Evolutionary conservation across 2,113 vertebrate species (phyloP), one percentile per base, ranked within the genome.

Genomic region (Alces alces): DNA sequence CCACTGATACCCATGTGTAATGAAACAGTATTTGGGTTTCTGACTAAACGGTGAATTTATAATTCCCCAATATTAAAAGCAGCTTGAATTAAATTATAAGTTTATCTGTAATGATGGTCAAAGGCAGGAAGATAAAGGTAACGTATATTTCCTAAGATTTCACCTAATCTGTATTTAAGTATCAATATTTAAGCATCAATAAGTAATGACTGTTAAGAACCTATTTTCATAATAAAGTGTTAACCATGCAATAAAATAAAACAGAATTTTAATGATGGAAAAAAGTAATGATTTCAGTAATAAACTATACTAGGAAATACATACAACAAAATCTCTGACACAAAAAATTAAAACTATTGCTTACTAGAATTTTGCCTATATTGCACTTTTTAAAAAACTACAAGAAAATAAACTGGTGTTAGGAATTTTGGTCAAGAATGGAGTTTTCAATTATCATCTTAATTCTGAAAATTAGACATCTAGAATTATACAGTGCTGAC

Each of bases 11-110:
- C 21, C 28, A 88, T 25, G 14, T 70, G 25, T 36, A 80, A 95
- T 82, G 45, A 91, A 92, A 66, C 52, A 5, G 45, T 82, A 5
- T 76, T 86, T 80, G 25, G 33, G 10, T 89, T 95, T 93, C 82
- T 76, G 33, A 43, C 39, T 70, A 28, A 28, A 61, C 28, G 2
- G 17, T 58, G 36, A 84, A 50, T 70, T 30, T 87, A 80, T 64
- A 91, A 89, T 60, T 23, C 10, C 23, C 55, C 78, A 86, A 36
- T 73, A 89, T 70, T 73, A 86, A 86, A 1, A 86, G 6, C 1
- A 89, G 43, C 36, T 73, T 87, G 83, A 98, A 87, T 45, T 73
- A 88, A 96, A 87, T 86, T 89, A n/a, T 23, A 86, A 86, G n/a
- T 89, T 79, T 73, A 76, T 78, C 61, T 79, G 47, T 8, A 76